Evolutionary conservation across 2,888 invertebrate species (phyloP), one percentile per base, ranked within the genome.

Genomic region (Conistra vaccinii): DNA sequence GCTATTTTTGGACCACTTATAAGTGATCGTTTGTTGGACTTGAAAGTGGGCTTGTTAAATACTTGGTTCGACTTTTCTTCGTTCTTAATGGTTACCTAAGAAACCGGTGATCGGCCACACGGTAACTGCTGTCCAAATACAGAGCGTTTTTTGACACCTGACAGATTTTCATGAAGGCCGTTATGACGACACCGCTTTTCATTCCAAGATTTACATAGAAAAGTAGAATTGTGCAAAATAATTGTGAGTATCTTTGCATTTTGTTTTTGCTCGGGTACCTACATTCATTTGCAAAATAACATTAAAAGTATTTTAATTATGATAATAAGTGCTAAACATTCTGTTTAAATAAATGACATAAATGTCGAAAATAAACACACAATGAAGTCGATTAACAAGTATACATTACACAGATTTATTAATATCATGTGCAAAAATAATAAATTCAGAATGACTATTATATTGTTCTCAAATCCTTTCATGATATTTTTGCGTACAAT

Each of bases 1-100:
- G 72, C 68, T 83, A 80, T 74, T 80, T 84, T 65, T 63, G 72
- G 26, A 72, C 20, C 35, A 69, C 53, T 75, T 72, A 45, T 12
- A 61, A 73, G 57, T 60, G 6, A 65, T 53, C 17, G 51, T 48
- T 65, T 55, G 42, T 55, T 57, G n/a, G 26, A 48, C 23, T 57
- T 70, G 60, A 39, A 69, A 67, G 57, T 68, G 55, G 42, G 32
- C 23, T 76, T 61, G 42, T 45, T 35, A 39, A 23, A 57, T n/a
- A 32, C 29, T 32, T 17, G 5, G 12, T 32, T 48, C 7, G 9
- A 9, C 6, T 29, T 61, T 10, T 55, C 63, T 39, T n/a, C 2
- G 9, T 45, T 45, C 32, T 58, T 32, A 48, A 6, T 48, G 20
- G 2, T 48, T 48, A 20, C 7, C 20, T 20, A 20, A 2, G 20